phyloP scores from a whole-genome alignment of 2,888 invertebrate species.

The Watsonalla cultraria region DNA sequence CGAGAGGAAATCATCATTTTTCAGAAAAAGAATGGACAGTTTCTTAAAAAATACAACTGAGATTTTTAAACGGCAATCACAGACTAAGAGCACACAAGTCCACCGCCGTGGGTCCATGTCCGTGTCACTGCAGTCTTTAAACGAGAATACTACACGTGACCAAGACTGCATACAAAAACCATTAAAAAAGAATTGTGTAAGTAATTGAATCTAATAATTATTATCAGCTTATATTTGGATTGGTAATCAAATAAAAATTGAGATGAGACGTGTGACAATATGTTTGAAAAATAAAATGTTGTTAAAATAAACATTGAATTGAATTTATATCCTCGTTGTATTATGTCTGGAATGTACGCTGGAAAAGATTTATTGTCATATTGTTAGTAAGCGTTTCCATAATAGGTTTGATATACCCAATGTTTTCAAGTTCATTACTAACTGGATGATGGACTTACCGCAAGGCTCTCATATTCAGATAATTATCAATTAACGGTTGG shows the following conservation, averaged over 20 bases:
- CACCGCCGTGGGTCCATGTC: constrained; percentile 56
- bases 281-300: no score
- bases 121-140: constrained; percentile 58
- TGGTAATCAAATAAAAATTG: background rate
- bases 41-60: constrained; percentile 68
- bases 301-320: no score
- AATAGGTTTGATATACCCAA: no score
- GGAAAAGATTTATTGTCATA: no score
- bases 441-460: no score
- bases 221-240: no score
- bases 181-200: constrained; percentile 26
- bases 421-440: no score
- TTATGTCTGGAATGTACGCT: no score
- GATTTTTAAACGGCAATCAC: constrained; percentile 57
- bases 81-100: constrained; percentile 25
- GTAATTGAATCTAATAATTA: constrained; percentile 7
- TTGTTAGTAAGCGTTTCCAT: no score
- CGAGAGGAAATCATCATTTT: constrained; percentile 69
- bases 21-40: constrained; percentile 67
- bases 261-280: background rate
- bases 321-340: no score
- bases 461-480: no score
- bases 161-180: constrained; percentile 20
- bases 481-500: no score
- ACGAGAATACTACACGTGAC: constrained; percentile 32